Base-by-base conservation (phyloP, 2,797 vertebrate genomes). In the Amblyraja radiata region DNA sequence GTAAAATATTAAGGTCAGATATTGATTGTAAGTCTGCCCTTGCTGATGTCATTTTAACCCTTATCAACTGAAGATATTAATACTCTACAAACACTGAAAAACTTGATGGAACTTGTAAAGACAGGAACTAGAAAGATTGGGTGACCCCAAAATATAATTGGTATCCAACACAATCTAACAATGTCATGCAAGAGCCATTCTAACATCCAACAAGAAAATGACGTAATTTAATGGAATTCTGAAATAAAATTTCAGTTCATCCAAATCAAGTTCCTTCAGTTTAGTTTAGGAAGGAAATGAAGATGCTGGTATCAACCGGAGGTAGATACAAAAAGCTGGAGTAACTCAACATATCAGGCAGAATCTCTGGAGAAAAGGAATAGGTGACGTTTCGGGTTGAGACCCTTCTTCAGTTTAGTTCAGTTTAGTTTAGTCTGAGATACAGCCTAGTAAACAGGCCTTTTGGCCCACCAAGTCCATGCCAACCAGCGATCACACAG, bases 41-140 rank as follows among this genome's bases (percentile, higher is more conserved):
- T 36, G 63, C 63, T 18, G 32, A 68, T 13, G n/a, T 65, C 58
- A n/a, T 28, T 63, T 25, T 18, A 68, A 63, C 61, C 0, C n/a
- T 63, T n/a, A 16, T 65, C 63, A 86, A 32, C 63, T n/a, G 58
- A 65, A 3, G 28, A 16, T 86, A 86, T 63, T 16, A 86, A 18
- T 68, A 9, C 84, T 88, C n/a, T 68, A 6, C 32, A 36, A 78
- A 36, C 28, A 78, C 16, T 65, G 13, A 88, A 88, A 88, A 68
- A 36, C 84, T 68, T 88, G 84, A 88, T 68, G 68, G 63, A 88
- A 88, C 84, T 88, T 88, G 58, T 63, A 88, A 21, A 65, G 32
- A 68, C 61, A 36, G 84, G 61, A 88, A 88, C 11, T 63, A 65
- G 84, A 32, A 88, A 88, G n/a, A 88, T 68, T 88, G 21, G 68